Percentiles rank a stretch among this genome's conserved stretches.
Conservation (phyloP, 2,888 invertebrate species). For the Dasypolia templi region DNA sequence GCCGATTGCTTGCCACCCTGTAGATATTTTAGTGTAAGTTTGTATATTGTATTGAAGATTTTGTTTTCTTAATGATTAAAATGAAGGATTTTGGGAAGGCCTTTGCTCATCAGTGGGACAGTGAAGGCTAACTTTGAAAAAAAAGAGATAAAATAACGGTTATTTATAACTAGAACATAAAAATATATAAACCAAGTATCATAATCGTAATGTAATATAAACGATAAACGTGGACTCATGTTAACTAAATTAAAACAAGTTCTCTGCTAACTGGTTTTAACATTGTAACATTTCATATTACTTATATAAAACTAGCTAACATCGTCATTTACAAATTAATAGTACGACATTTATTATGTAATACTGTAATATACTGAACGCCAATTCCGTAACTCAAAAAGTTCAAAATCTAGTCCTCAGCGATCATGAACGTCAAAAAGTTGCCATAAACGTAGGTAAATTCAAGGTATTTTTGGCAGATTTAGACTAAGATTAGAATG, state of each 20-base stretch:
- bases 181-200: too few relatives aligned
- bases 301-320: conserved; percentile 10
- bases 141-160: too few relatives aligned
- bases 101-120: too few relatives aligned
- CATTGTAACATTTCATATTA: background rate
- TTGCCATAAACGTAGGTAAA: background rate
- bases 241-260: background rate
- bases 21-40: too few relatives aligned
- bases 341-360: conserved; percentile 19
- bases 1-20: too few relatives aligned
- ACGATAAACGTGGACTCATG: background rate
- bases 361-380: background rate
- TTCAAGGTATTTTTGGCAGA: background rate
- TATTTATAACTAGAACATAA: too few relatives aligned
- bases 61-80: too few relatives aligned
- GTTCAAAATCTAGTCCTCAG: too few relatives aligned
- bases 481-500: background rate
- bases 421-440: background rate
- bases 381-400: background rate
- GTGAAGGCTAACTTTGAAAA: too few relatives aligned
- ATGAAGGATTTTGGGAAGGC: too few relatives aligned
- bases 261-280: background rate
- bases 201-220: background rate
- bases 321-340: conserved; percentile 2
- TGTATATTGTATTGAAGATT: too few relatives aligned